phyloP scores from a whole-genome alignment of 2,113 vertebrate species.

The Nettapus auritus region DNA sequence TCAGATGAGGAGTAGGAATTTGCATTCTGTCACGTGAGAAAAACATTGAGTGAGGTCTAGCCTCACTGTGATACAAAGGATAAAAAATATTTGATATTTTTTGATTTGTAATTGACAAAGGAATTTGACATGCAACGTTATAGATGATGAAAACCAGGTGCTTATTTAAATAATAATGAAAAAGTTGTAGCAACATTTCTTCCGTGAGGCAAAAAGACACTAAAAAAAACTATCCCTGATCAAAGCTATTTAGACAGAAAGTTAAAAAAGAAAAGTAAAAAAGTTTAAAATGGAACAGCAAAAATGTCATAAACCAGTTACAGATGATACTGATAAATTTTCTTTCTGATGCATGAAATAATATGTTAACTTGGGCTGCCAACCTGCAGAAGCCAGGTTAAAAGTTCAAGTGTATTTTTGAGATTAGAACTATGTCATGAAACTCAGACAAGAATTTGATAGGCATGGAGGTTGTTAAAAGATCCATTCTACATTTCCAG shows the following conservation, averaged over 20 bases:
- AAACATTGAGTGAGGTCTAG: background rate
- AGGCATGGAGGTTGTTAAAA: background rate
- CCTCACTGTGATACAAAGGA: background rate
- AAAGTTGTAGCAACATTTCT: background rate
- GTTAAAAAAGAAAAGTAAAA: background rate
- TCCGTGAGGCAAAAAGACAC: background rate
- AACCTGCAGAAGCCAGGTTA: background rate
- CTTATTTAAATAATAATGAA: conserved; percentile 7
- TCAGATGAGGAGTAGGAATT: background rate
- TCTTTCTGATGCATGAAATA: background rate
- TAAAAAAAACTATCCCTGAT: background rate
- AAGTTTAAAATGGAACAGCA: background rate
- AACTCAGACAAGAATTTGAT: background rate
- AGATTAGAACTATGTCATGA: background rate
- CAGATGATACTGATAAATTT: background rate
- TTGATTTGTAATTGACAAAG: background rate
- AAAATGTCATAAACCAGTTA: background rate
- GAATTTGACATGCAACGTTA: background rate
- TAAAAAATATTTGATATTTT: background rate
- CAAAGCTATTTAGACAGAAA: background rate
- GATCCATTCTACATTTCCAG: background rate
- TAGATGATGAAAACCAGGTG: background rate
- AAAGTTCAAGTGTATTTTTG: background rate
- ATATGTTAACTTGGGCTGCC: background rate
- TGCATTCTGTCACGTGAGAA: background rate